A percentile compares a stretch with the other conserved stretches of the same genome.
Evolutionary conservation across 2,113 vertebrate genomes (phyloP).

Genomic region (Serinus canaria): DNA sequence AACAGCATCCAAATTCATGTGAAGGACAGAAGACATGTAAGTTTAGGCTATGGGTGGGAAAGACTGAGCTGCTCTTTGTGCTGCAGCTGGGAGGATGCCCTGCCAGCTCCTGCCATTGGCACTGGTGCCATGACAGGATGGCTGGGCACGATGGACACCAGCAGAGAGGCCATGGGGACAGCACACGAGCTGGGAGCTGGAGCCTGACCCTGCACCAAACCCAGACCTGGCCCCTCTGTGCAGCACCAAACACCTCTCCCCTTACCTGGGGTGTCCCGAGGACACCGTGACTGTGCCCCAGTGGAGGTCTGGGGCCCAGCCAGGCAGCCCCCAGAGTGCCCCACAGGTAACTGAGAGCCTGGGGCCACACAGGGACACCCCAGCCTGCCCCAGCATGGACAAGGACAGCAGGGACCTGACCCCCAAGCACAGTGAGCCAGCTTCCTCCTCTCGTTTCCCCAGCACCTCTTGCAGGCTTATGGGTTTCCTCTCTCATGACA

Average conservation of each 20-base stretch:
- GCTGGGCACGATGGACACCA: rapidly evolving
- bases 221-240: rapidly evolving
- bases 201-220: neutral
- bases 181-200: rapidly evolving
- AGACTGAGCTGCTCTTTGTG: neutral
- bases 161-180: neutral
- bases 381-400: neutral
- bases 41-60: neutral
- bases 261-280: rapidly evolving
- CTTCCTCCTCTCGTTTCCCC: neutral
- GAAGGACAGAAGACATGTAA: neutral
- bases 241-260: neutral
- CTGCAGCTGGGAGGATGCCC: neutral
- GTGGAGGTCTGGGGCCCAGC: neutral
- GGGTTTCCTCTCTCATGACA: neutral
- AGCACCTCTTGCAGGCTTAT: neutral
- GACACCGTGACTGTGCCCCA: too few relatives aligned
- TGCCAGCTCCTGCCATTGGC: rapidly evolving
- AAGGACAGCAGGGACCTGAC: neutral
- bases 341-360: neutral
- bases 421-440: neutral
- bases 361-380: neutral
- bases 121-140: rapidly evolving
- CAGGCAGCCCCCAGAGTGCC: neutral
- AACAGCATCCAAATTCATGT: neutral